Evolutionary conservation across 2,113 vertebrate species (phyloP).

Genomic region (Pitta sordida): DNA sequence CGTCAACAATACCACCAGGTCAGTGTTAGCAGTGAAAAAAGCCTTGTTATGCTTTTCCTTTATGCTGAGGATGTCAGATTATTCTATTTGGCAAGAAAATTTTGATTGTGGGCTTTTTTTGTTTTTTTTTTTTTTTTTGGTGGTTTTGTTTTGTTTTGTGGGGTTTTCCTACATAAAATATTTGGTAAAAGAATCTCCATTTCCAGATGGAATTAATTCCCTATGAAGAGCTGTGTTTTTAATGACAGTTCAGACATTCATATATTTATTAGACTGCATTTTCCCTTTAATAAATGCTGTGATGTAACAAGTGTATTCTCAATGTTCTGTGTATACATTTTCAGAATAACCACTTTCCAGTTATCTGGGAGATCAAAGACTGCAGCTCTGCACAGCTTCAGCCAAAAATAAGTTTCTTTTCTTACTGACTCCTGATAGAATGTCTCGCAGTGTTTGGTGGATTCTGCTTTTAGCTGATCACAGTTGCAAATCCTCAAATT

Average conservation of each 20-base stretch:
- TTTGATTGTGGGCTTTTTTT: background rate
- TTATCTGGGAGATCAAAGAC: background rate
- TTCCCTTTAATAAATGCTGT: slow-evolving; percentile 4
- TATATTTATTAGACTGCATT: background rate
- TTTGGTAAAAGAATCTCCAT: background rate
- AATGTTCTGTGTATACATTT: background rate
- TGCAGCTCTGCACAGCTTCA: background rate
- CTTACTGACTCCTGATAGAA: background rate
- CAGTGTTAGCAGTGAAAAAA: background rate
- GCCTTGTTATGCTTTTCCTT: background rate
- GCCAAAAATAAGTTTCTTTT: background rate
- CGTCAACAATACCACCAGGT: background rate
- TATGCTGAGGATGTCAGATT: background rate
- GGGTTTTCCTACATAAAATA: background rate
- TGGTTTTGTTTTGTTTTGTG: fast-evolving
- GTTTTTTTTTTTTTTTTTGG: background rate
- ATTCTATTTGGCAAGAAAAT: background rate
- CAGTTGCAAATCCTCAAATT: background rate
- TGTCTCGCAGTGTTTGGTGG: background rate
- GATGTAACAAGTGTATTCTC: background rate
- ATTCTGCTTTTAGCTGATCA: background rate
- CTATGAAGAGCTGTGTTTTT: background rate
- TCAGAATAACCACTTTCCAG: background rate
- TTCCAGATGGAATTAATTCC: background rate
- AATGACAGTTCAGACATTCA: background rate